Base-by-base conservation (phyloP, 2,888 invertebrate genomes). In the Nemoura dubitans region DNA sequence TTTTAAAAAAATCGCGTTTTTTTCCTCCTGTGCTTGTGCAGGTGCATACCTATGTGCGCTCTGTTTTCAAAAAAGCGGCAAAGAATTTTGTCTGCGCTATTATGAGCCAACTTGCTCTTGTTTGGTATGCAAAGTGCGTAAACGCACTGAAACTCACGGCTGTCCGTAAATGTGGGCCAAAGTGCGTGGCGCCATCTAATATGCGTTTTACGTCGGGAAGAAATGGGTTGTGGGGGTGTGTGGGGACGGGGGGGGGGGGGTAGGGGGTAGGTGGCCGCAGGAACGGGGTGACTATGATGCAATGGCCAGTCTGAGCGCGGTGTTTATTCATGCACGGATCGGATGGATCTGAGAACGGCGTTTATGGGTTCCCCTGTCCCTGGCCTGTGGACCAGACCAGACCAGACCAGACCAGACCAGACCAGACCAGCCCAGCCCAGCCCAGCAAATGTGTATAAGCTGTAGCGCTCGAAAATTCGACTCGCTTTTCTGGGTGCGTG, bases 231-330 rank as follows among this genome's bases (percentile, higher is more conserved):
- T 14, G 21, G 21, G 36, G 5, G 36, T 36, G 5, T 6, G 36
- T 6, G 5, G 5, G 36, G 36, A 6, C 5, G 36, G 36, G 36
- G 36, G 36, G 36, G 36, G 36, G 36, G 36, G 36, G 36, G n/a
- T n/a, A 36, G 36, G 36, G 36, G 36, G 36, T 36, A 6, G 36
- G 36, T 14, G 59, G 59, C 59, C 59, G 21, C 21, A 59, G 16
- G 59, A 59, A 59, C 59, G 59, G 59, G 59, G 59, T 59, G 59
- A 59, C 59, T 59, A 59, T 59, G 59, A 59, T 21, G 59, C 59
- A 21, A 10, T 10, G 59, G 59, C 59, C 59, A 21, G 59, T 59
- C 16, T 59, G 10, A 21, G 59, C 21, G 59, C 16, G 16, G 59
- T 59, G 59, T 59, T 59, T 59, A 59, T 59, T 59, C 59, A 59